Conservation (phyloP, 2,797 vertebrate genomes). For the Enteromius viviparus region DNA sequence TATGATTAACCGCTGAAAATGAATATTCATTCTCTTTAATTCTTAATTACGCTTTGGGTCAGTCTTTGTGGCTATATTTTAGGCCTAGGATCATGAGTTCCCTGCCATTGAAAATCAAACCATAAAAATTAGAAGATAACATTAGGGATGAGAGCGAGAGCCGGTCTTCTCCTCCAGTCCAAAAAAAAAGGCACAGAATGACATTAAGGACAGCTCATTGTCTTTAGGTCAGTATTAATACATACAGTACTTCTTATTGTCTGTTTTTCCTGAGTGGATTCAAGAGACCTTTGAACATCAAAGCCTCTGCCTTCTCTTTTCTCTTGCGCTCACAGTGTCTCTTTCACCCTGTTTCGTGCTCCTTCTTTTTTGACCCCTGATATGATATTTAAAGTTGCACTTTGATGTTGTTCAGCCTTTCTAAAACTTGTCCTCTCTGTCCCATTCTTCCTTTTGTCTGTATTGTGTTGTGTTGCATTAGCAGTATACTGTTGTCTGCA, state of each 20-base stretch:
- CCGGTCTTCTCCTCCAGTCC: background rate
- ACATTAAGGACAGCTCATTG: constrained; percentile 28
- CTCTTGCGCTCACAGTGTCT: constrained; percentile 13
- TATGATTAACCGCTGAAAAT: constrained; percentile 26
- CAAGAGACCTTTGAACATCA: constrained; percentile 45
- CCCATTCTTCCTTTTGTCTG: background rate
- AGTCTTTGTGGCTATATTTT: background rate
- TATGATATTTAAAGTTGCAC: constrained; percentile 49
- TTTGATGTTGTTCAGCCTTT: constrained; percentile 48
- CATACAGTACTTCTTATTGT: constrained; percentile 35
- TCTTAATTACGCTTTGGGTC: constrained; percentile 9
- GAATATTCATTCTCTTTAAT: constrained; percentile 27
- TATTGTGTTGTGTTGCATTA: constrained; percentile 30
- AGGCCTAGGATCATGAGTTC: background rate
- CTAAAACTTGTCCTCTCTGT: constrained; percentile 16
- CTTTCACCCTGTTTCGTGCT: constrained; percentile 23
- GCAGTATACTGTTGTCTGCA: background rate
- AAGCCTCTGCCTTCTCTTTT: constrained; percentile 28
- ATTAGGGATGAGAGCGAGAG: background rate
- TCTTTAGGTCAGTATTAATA: constrained; percentile 36
- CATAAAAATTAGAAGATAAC: background rate
- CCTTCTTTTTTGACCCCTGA: constrained; percentile 36
- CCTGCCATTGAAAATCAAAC: constrained; percentile 5
- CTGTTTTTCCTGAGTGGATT: constrained; percentile 46
- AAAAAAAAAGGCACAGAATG: constrained; percentile 11